Evolutionary conservation across 2,113 vertebrate species (phyloP), one percentile per base, ranked within the genome.

Genomic region (Zapus hudsonius): DNA sequence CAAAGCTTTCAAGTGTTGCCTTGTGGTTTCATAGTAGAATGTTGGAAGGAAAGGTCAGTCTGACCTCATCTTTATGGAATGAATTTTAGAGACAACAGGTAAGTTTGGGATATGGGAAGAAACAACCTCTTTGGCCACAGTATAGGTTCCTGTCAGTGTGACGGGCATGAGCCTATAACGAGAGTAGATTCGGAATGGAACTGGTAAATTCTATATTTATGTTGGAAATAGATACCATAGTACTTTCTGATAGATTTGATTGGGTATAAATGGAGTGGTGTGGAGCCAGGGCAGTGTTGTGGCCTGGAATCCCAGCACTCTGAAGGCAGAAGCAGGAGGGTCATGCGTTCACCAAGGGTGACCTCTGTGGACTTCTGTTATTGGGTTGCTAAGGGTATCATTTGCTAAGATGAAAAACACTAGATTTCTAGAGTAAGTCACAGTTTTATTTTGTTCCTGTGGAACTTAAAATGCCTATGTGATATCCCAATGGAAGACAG

Each of bases 361-460:
- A 66, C 33, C 55, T 3, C 17, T 31, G 7, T 72, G 40, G 2
- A 36, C 75, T 38, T 67, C 31, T 76, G 13, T 10, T 88, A 13
- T 19, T 81, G 27, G 15, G 31, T 72, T 22, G 27, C 40, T 69
- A 42, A 15, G 10, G 19, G 11, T 22, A 36, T 74, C 59, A 67
- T 40, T 55, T 72, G 79, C 15, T 55, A 87, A 67, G 40, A 79
- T 17, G 78, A 52, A 96, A 88, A 87, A 64, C 40, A 57, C 36
- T 23, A 27, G 5, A 73, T 55, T 87, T 79, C 52, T 3, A 63
- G 47, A 25, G 59, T 7, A 74, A 79, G 82, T n/a, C 20, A 36
- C 44, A 40, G 3, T 61, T 87, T 70, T 72, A 6, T 44, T 81
- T 52, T 17, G 38, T 31, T 78, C 40, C 36, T 55, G 7, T 27